Percentiles rank a stretch among this genome's conserved stretches.
Conservation (phyloP, 1,140 invertebrate genomes). For the Eupeodes corollae region DNA sequence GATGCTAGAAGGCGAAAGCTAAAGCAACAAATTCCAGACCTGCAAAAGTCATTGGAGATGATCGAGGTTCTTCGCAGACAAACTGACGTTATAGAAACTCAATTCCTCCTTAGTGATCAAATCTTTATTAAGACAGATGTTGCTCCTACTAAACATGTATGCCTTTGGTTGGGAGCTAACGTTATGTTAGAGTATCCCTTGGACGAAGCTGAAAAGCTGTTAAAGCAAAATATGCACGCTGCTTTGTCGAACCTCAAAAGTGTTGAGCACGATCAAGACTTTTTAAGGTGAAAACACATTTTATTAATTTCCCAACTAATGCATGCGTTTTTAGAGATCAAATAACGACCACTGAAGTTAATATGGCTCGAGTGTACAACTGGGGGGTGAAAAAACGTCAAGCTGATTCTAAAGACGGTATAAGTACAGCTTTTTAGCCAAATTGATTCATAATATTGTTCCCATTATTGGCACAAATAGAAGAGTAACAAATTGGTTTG, state of each 20-base stretch:
- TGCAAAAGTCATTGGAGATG: conserved; percentile 84
- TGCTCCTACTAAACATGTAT: conserved; percentile 86
- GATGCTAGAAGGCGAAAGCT: conserved; percentile 70
- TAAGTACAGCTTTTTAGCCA: too few relatives aligned
- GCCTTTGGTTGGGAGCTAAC: conserved; percentile 96
- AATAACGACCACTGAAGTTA: conserved; percentile 96
- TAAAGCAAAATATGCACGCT: conserved; percentile 78
- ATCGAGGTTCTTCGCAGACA: conserved; percentile 77
- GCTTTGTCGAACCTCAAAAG: conserved; percentile 74
- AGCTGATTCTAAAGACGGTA: conserved; percentile 36
- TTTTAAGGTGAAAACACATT: conserved; percentile 20
- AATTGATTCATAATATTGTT: too few relatives aligned
- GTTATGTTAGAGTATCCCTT: conserved; percentile 96
- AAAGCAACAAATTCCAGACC: conserved; percentile 83
- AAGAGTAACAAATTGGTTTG: too few relatives aligned
- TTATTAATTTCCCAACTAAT: neutral
- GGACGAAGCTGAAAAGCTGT: conserved; percentile 77
- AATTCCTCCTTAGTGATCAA: conserved; percentile 91
- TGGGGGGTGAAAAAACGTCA: conserved; percentile 88
- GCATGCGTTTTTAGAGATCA: conserved; percentile 74
- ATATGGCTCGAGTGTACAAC: conserved; percentile 92
- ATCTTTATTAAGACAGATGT: conserved; percentile 83
- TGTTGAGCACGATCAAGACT: conserved; percentile 78
- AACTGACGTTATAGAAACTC: conserved; percentile 73
- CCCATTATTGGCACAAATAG: too few relatives aligned